Conservation (phyloP, 2,113 vertebrate genomes). For the Hiodon alosoides region DNA sequence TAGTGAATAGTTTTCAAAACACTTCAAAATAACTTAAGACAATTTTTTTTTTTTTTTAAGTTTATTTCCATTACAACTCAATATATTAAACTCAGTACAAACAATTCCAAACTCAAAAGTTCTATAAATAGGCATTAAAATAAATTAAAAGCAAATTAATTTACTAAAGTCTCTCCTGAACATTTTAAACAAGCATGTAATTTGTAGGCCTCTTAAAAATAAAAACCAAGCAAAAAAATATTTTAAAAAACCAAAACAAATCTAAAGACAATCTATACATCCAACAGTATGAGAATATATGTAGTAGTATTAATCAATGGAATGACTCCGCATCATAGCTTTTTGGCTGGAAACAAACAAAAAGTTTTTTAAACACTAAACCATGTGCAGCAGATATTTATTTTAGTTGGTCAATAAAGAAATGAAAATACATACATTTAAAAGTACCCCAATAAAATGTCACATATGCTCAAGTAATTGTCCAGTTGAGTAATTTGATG, state of each 20-base stretch:
- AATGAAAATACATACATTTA: background rate
- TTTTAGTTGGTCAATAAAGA: background rate
- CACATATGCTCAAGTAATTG: background rate
- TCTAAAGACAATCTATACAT: constrained; percentile 41
- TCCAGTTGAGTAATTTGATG: background rate
- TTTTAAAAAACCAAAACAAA: constrained; percentile 28
- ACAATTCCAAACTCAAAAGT: constrained; percentile 55
- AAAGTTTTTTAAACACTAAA: background rate
- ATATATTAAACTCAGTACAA: constrained; percentile 77
- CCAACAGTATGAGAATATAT: constrained; percentile 24
- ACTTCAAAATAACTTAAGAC: constrained; percentile 14
- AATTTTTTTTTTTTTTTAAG: constrained; percentile 12
- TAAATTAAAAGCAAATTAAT: constrained; percentile 69
- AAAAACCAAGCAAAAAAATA: constrained; percentile 37
- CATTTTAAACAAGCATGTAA: constrained; percentile 55
- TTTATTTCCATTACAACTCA: constrained; percentile 69
- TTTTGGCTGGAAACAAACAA: background rate
- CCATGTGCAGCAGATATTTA: background rate
- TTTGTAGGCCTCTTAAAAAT: constrained; percentile 53
- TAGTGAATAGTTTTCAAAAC: no score
- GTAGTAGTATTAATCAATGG: background rate
- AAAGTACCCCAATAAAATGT: background rate
- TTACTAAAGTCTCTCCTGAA: constrained; percentile 59
- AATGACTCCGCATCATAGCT: background rate
- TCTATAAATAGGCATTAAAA: constrained; percentile 72